These are phyloP conservation scores for Actenoides lindsayi DNA, from an alignment of 2,113 vertebrate species.

Conservation along the genomic window DNA sequence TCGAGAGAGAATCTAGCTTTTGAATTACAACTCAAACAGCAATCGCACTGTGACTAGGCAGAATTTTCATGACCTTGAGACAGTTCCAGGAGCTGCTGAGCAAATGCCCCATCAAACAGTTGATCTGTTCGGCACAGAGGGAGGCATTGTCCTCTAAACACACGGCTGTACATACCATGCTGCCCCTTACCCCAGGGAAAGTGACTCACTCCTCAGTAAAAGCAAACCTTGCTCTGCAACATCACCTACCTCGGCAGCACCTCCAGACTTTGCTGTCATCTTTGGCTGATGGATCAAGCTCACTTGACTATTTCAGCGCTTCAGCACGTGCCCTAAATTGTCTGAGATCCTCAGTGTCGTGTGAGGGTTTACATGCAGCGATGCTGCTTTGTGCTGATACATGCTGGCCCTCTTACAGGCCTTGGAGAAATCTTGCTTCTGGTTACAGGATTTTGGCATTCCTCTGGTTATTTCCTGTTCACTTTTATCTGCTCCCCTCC, in stretches of 20 bases:
- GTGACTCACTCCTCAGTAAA: background rate
- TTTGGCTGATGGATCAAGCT: background rate
- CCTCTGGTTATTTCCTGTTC: background rate
- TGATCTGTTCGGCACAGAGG: background rate
- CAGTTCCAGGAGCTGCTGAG: background rate
- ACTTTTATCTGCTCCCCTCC: background rate
- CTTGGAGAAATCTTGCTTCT: background rate
- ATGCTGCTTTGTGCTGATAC: background rate
- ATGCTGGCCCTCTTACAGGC: background rate
- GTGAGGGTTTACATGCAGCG: background rate
- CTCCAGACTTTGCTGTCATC: background rate
- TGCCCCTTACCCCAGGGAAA: background rate
- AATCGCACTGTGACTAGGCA: background rate
- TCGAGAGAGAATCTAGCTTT: slow-evolving; percentile 15
- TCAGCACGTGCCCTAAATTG: background rate
- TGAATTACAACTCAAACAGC: background rate
- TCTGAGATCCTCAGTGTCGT: background rate
- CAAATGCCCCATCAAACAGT: background rate
- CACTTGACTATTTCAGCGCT: background rate
- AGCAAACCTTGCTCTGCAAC: background rate
- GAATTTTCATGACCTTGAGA: background rate
- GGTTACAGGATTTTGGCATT: slow-evolving; percentile 3
- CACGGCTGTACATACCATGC: background rate
- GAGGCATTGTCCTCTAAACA: background rate
- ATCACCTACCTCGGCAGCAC: background rate